phyloP scores from a whole-genome alignment of 2,888 invertebrate genomes.

The Pimpla rufipes region DNA sequence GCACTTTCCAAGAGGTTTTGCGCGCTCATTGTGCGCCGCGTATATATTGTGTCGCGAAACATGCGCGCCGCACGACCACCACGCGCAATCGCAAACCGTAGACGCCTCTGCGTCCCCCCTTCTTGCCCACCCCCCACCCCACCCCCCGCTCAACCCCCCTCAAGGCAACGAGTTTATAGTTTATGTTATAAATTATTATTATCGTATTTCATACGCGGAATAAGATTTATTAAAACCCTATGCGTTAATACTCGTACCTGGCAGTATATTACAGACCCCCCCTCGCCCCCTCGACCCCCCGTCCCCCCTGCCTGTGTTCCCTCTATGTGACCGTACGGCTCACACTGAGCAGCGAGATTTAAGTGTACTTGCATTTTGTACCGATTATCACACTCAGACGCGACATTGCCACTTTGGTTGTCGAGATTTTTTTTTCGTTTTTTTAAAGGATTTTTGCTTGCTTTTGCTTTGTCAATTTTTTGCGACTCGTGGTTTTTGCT shows the following conservation, averaged over 20 bases:
- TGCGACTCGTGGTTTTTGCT: no score
- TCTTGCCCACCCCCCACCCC: no score
- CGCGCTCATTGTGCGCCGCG: constrained; percentile 32
- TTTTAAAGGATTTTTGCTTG: neutral
- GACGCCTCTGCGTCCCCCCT: constrained; percentile 60
- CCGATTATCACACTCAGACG: constrained; percentile 4
- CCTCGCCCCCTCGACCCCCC: neutral
- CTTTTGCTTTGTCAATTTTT: constrained; percentile 6
- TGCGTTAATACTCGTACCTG: constrained; percentile 79
- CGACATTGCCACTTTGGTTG: neutral
- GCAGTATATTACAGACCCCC: constrained; percentile 74
- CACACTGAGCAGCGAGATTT: neutral
- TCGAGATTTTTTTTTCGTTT: no score
- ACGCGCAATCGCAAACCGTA: constrained; percentile 20
- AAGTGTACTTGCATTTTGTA: neutral
- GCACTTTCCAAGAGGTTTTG: constrained; percentile 54
- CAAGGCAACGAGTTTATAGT: constrained; percentile 80
- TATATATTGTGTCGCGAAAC: constrained; percentile 16
- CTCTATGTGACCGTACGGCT: no score
- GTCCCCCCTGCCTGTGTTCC: no score
- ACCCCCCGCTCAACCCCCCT: no score
- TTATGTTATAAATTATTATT: constrained; percentile 84
- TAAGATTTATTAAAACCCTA: constrained; percentile 83
- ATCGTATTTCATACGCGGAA: constrained; percentile 81
- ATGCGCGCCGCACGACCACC: constrained; percentile 16